Evolutionary conservation across 2,797 vertebrate genomes (phyloP), one percentile per base, ranked within the genome.

Genomic region (Australoheros facetus): DNA sequence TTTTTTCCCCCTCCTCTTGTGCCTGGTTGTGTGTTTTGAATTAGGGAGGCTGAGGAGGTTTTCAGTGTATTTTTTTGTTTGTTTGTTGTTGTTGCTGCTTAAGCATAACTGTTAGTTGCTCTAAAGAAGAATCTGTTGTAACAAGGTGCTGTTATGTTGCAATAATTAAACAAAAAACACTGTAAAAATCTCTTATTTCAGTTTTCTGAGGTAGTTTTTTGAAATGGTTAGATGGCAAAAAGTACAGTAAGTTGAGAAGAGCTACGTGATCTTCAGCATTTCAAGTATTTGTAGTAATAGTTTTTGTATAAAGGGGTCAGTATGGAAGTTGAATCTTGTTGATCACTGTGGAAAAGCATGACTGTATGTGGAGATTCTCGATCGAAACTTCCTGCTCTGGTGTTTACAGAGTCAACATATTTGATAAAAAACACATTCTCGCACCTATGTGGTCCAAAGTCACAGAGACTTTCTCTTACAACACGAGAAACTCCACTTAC

Each of bases 381-480:
- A 37, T 32, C 48, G n/a, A 70, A 71, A 57, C 3, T 1, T 26
- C 79, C 34, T 71, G 39, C 75, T 72, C 32, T 21, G 28, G 11
- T 81, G 37, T 81, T 74, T 77, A 56, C 39, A 55, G 55, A 86
- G 74, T 82, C 51, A 58, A 53, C 56, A 66, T 14, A 76, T 84
- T 73, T 42, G 48, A 54, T 48, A 77, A 89, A 60, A 79, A 26
- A 30, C 34, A 54, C 57, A 42, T 73, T 70, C 53, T 60, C 37
- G 1, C 19, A 79, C 66, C 78, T 37, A 72, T 82, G 78, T 81
- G 80, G 87, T 83, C 83, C 59, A 2, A 57, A 23, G 10, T 77
- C 74, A 87, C 81, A 85, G 83, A 77, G 71, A 11, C 17, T 75
- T 83, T 83, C 34, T 82, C 69, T 90, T 37, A 48, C 57, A 57